Base-by-base conservation (phyloP, 2,797 vertebrate genomes). In the Gymnocypris eckloni region DNA sequence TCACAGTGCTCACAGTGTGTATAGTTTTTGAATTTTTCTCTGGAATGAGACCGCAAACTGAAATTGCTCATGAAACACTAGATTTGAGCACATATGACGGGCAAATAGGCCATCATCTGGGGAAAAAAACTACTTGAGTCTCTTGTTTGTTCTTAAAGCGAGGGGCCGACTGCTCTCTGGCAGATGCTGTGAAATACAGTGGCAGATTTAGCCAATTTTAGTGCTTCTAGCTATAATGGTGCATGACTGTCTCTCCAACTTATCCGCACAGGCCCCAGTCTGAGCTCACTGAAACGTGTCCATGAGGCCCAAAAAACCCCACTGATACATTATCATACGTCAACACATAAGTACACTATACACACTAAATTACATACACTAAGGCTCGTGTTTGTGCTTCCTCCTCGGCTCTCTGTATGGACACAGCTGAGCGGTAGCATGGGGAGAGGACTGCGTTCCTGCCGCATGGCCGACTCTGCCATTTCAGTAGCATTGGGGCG, bases 381-480 rank as follows among this genome's bases (percentile, higher is more conserved):
- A 64, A 79, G 69, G 59, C n/a, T 33, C 50, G 71, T 85, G 64
- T 80, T 41, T 88, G 54, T 79, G 39, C 73, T 20, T 85, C 56
- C 70, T 82, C 37, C 45, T 37, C 56, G 0, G 52, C 43, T 81
- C 28, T 85, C 78, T 64, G 28, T 75, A 79, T 82, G 52, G 95
- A 95, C 94, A 89, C 93, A 95, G 96, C 96, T 94, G 96, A 76
- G 96, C 95, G 95, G 92, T 96, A 94, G 95, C 96, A 95, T 95
- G 95, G 94, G 96, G 96, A 78, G 78, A 97, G 95, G 91, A 97
- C 96, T 93, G 94, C 94, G 96, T 98, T 97, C 97, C 95, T 93
- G 93, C 95, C 94, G 97, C 96, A 96, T 95, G 95, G 94, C 91
- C 96, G 97, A 96, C 94, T 96, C 96, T 94, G 94, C 96, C 94